Conservation (phyloP, 1,140 invertebrate genomes). For the Drosophila elegans region DNA sequence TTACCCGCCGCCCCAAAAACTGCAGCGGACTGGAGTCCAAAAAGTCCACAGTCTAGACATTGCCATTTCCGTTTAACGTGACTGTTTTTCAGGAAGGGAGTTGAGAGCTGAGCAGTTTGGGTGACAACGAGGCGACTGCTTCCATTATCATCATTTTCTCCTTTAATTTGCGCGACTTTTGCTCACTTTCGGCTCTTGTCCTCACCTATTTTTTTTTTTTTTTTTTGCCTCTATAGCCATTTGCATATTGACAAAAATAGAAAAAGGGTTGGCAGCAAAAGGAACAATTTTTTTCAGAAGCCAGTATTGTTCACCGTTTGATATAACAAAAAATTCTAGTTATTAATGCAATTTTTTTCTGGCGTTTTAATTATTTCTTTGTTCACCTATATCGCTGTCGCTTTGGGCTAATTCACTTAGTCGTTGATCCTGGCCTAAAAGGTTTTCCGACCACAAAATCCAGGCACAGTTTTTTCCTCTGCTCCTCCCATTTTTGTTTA, state of each 20-base stretch:
- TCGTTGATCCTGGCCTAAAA: constrained; percentile 30
- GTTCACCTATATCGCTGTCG: constrained; percentile 25
- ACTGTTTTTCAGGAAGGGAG: constrained; percentile 47
- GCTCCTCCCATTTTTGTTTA: constrained; percentile 21
- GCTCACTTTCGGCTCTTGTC: constrained; percentile 59
- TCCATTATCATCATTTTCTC: constrained; percentile 58
- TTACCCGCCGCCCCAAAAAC: constrained; percentile 5
- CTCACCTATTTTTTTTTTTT: constrained; percentile 20
- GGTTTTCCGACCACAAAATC: constrained; percentile 48
- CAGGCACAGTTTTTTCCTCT: neutral
- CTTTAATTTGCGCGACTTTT: constrained; percentile 57
- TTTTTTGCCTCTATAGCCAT: constrained; percentile 22
- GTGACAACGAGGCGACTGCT: constrained; percentile 32
- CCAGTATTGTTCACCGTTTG: constrained; percentile 18
- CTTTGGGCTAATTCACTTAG: constrained; percentile 51
- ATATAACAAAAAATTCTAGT: constrained; percentile 35
- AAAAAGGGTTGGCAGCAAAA: constrained; percentile 10
- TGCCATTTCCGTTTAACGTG: constrained; percentile 81
- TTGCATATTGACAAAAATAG: constrained; percentile 60
- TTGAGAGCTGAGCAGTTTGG: neutral
- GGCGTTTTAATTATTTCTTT: constrained; percentile 13
- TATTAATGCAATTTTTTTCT: constrained; percentile 34
- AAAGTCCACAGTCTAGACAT: constrained; percentile 77
- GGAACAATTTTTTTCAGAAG: constrained; percentile 13
- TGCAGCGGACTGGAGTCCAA: constrained; percentile 28